Percentiles rank a stretch among this genome's conserved stretches.
phyloP scores from a whole-genome alignment of 1,140 invertebrate species.

The Euglossa dilemma region DNA sequence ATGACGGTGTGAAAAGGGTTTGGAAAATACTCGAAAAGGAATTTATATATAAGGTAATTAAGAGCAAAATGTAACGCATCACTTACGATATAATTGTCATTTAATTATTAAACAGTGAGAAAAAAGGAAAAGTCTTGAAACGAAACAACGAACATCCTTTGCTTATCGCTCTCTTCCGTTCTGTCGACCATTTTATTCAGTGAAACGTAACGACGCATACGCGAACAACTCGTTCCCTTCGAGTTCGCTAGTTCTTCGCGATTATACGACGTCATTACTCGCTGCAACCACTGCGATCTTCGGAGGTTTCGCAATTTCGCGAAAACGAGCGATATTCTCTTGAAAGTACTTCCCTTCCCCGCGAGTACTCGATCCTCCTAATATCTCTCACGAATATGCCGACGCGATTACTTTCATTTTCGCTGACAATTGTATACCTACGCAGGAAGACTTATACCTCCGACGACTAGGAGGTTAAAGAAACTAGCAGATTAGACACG shows the following conservation, averaged over 20 bases:
- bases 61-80: not conserved
- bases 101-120: not conserved
- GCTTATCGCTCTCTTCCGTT: not conserved
- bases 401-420: too few relatives aligned
- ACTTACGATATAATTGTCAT: not conserved
- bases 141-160: not conserved
- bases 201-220: not conserved
- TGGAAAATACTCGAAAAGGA: not conserved
- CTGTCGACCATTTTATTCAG: not conserved
- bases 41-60: not conserved
- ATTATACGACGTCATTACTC: not conserved
- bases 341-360: too few relatives aligned
- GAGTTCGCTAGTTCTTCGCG: too few relatives aligned
- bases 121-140: not conserved
- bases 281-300: too few relatives aligned
- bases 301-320: too few relatives aligned
- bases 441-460: too few relatives aligned
- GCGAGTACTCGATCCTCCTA: too few relatives aligned
- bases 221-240: not conserved
- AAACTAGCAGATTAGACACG: too few relatives aligned
- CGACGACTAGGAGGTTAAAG: too few relatives aligned
- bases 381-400: too few relatives aligned
- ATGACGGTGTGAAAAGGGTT: slow-evolving; percentile 36
- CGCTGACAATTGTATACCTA: not conserved
- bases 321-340: too few relatives aligned